Percentiles rank a stretch among this genome's conserved stretches.
phyloP scores from a whole-genome alignment of 2,113 vertebrate genomes.

The Etheostoma spectabile region DNA sequence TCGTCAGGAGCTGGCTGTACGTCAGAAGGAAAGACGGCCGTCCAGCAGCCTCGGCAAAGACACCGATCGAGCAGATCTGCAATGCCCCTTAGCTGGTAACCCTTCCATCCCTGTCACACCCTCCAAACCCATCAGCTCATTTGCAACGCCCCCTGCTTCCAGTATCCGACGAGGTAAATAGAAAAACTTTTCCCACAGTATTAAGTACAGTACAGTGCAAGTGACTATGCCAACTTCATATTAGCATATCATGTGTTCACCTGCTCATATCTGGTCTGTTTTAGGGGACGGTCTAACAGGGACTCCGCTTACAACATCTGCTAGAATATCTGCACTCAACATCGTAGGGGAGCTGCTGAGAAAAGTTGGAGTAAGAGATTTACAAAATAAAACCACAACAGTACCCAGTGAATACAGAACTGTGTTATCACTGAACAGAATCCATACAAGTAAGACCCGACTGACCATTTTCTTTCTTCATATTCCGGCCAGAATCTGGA shows the following conservation, averaged over 20 bases:
- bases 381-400: neutral
- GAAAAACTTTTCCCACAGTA: neutral
- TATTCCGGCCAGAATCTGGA: slow-evolving; percentile 89
- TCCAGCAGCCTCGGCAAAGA: slow-evolving; percentile 79
- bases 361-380: slow-evolving; percentile 94
- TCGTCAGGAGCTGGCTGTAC: slow-evolving; percentile 95
- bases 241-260: neutral
- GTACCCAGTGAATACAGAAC: neutral
- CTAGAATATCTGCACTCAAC: slow-evolving; percentile 96
- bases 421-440: neutral
- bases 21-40: slow-evolving; percentile 91
- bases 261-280: slow-evolving; percentile 18
- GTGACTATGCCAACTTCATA: neutral
- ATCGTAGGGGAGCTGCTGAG: slow-evolving; percentile 96
- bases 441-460: neutral
- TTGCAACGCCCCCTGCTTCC: slow-evolving; percentile 83
- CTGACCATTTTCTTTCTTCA: neutral
- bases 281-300: slow-evolving; percentile 86
- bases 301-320: slow-evolving; percentile 94
- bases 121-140: slow-evolving; percentile 66
- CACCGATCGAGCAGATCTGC: slow-evolving; percentile 82
- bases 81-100: slow-evolving; percentile 79
- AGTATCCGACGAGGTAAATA: slow-evolving; percentile 86
- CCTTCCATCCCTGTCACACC: slow-evolving; percentile 86
- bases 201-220: neutral